These are phyloP conservation scores for Sorex fumeus DNA, from an alignment of 2,113 vertebrate genomes.

Conservation along the genomic window DNA sequence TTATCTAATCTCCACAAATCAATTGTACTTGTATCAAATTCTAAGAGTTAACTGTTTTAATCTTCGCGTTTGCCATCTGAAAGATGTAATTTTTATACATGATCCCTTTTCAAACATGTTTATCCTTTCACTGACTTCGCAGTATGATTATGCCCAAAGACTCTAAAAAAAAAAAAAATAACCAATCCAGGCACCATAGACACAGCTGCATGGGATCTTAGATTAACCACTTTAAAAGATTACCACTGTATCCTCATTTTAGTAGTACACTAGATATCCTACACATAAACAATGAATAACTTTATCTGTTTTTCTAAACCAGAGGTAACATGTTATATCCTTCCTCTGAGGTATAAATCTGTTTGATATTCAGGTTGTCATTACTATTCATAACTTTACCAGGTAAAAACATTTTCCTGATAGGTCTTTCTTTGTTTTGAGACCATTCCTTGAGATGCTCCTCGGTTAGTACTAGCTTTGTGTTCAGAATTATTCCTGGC, in stretches of 20 bases:
- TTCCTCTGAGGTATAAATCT: background rate
- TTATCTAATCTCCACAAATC: background rate
- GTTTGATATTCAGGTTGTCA: background rate
- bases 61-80: constrained; percentile 29
- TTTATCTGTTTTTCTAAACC: background rate
- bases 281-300: background rate
- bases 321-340: constrained; percentile 1
- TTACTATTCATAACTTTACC: background rate
- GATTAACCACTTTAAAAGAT: background rate
- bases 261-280: background rate
- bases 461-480: no score
- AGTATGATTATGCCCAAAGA: background rate
- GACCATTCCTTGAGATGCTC: no score
- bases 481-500: no score
- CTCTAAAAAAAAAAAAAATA: background rate
- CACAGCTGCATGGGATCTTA: background rate
- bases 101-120: background rate
- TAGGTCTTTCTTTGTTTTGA: background rate
- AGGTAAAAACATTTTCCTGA: background rate
- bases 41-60: constrained; percentile 51
- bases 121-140: constrained; percentile 46
- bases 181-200: background rate
- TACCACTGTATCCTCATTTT: background rate
- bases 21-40: constrained; percentile 36
- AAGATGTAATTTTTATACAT: constrained; percentile 37